A percentile compares a stretch with the other conserved stretches of the same genome.
phyloP scores from a whole-genome alignment of 2,888 invertebrate species.

The Hedya salicella region DNA sequence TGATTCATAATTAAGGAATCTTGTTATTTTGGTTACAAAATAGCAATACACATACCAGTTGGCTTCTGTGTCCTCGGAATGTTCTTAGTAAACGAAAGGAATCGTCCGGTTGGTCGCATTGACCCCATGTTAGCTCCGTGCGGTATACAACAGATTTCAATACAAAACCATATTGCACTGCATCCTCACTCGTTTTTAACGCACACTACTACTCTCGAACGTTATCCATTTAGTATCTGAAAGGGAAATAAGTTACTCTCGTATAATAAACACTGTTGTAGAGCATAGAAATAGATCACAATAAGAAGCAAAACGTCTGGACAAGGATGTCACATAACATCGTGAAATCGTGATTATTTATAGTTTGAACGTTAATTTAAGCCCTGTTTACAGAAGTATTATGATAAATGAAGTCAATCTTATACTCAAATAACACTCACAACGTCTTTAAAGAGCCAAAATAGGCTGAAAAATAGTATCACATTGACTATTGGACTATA shows the following conservation, averaged over 20 bases:
- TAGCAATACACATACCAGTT: slow-evolving; percentile 67
- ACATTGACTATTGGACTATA: slow-evolving; percentile 47
- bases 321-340: slow-evolving; percentile 49
- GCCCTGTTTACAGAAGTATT: neutral
- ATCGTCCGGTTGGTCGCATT: slow-evolving; percentile 86
- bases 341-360: slow-evolving; percentile 48
- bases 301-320: slow-evolving; percentile 63
- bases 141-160: slow-evolving; percentile 55
- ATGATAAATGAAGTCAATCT: neutral
- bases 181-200: slow-evolving; percentile 34
- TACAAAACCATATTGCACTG: slow-evolving; percentile 62
- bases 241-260: slow-evolving; percentile 60
- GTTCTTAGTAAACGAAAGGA: slow-evolving; percentile 85
- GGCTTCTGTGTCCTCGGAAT: slow-evolving; percentile 85
- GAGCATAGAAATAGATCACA: slow-evolving; percentile 69
- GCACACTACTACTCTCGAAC: slow-evolving; percentile 48
- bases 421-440: slow-evolving; percentile 48
- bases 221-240: slow-evolving; percentile 64
- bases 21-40: slow-evolving; percentile 46
- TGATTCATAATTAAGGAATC: slow-evolving; percentile 65
- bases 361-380: slow-evolving; percentile 40
- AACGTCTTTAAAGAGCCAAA: slow-evolving; percentile 44
- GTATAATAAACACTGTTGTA: slow-evolving; percentile 59
- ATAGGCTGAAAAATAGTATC: slow-evolving; percentile 31
- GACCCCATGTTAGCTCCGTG: slow-evolving; percentile 81